Percentiles rank a stretch among this genome's conserved stretches.
Conservation (phyloP, 2,113 vertebrate species). For the Thamnaconus septentrionalis region DNA sequence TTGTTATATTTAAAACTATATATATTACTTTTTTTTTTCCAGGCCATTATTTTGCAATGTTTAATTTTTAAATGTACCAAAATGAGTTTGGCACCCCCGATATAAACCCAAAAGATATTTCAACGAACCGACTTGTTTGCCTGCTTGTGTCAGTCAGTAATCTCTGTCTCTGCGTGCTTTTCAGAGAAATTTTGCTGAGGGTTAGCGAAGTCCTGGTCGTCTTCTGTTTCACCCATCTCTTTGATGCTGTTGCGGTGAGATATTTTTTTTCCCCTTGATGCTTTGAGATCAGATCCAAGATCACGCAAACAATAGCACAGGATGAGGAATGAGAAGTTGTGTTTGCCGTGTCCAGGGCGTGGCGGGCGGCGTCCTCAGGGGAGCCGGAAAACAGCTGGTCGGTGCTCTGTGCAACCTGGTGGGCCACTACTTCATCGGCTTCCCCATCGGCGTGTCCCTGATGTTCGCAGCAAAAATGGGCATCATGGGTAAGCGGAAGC, state of each 20-base stretch:
- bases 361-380: conserved; percentile 80
- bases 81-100: too few relatives aligned
- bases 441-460: conserved; percentile 80
- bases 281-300: neutral
- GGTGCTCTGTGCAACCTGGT: conserved; percentile 82
- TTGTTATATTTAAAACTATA: too few relatives aligned
- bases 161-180: conserved; percentile 1
- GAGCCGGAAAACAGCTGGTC: conserved; percentile 81
- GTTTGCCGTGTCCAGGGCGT: conserved; percentile 66
- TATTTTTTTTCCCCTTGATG: neutral
- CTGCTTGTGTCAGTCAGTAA: neutral
- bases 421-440: conserved; percentile 80
- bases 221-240: conserved; percentile 63
- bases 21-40: too few relatives aligned
- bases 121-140: too few relatives aligned
- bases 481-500: conserved; percentile 74
- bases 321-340: neutral
- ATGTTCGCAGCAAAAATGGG: conserved; percentile 83
- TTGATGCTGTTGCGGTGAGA: conserved; percentile 70
- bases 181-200: conserved; percentile 67
- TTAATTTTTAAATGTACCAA: too few relatives aligned
- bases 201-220: conserved; percentile 66
- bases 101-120: too few relatives aligned
- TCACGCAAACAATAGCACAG: neutral
- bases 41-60: too few relatives aligned